Evolutionary conservation across 2,797 vertebrate genomes (phyloP).

Genomic region (Babyrousa celebensis): DNA sequence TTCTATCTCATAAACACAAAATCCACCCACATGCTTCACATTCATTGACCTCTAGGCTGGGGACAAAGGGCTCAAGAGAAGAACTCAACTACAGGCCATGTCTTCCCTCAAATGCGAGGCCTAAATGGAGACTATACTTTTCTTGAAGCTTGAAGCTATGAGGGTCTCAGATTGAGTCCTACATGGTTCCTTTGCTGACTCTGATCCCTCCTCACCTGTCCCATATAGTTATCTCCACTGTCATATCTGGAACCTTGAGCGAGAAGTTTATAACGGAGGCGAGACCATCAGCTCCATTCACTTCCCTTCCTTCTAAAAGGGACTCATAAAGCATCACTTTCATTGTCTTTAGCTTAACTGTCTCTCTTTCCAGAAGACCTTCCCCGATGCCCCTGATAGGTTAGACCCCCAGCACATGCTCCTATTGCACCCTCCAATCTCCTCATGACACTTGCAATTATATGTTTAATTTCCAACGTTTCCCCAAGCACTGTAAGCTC

Average conservation of each 20-base stretch:
- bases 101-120: too few species aligned
- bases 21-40: conserved; percentile 15
- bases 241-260: neutral
- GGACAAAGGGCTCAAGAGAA: neutral
- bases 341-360: neutral
- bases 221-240: neutral
- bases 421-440: neutral
- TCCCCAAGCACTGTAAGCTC: neutral
- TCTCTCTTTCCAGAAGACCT: neutral
- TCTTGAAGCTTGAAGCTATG: neutral
- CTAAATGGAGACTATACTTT: neutral
- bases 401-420: neutral
- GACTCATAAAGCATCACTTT: neutral
- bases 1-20: conserved; percentile 52
- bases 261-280: neutral
- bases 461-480: conserved; percentile 8
- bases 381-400: neutral
- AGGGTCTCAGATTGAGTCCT: neutral
- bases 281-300: neutral
- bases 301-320: neutral
- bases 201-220: neutral
- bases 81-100: neutral
- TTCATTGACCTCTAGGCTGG: neutral
- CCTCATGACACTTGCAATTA: neutral
- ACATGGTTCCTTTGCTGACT: neutral